Evolutionary conservation across 2,888 invertebrate species (phyloP).

Genomic region (Nemotelus nigrinus): DNA sequence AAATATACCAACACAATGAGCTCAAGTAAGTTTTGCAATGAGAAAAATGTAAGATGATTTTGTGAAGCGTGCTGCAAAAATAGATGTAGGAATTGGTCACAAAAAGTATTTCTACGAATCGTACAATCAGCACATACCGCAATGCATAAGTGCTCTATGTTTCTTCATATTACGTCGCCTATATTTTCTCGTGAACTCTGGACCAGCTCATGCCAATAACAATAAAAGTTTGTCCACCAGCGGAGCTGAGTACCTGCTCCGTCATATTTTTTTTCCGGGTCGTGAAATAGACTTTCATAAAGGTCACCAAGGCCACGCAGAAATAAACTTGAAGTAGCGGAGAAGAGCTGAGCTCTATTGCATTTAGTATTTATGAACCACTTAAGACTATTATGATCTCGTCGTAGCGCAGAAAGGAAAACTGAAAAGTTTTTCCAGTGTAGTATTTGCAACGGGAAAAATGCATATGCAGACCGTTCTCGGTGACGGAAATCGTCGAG

Average conservation of each 20-base stretch:
- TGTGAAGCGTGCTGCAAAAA: neutral
- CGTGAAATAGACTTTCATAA: slow-evolving; percentile 2
- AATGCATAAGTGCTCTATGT: neutral
- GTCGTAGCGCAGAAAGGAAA: neutral
- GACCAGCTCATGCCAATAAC: slow-evolving; percentile 9
- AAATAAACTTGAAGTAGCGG: slow-evolving; percentile 7
- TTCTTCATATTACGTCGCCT: neutral
- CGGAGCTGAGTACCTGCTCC: neutral
- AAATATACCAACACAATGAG: too few relatives aligned
- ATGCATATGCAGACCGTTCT: slow-evolving; percentile 41
- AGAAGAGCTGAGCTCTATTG: slow-evolving; percentile 19
- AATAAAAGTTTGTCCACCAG: neutral
- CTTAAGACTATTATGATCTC: slow-evolving; percentile 44
- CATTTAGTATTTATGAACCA: slow-evolving; percentile 50
- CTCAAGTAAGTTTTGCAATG: too few relatives aligned
- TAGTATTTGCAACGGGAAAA: slow-evolving; percentile 28
- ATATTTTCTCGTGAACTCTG: neutral
- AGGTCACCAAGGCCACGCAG: slow-evolving; percentile 13
- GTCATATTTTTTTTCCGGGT: neutral
- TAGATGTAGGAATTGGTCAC: neutral
- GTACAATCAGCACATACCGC: neutral
- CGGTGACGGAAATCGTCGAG: neutral
- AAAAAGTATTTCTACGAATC: neutral
- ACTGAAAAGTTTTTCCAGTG: neutral
- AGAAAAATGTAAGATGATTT: neutral